Conservation (phyloP, 2,888 invertebrate genomes). For the Raillietiella orientalis region DNA sequence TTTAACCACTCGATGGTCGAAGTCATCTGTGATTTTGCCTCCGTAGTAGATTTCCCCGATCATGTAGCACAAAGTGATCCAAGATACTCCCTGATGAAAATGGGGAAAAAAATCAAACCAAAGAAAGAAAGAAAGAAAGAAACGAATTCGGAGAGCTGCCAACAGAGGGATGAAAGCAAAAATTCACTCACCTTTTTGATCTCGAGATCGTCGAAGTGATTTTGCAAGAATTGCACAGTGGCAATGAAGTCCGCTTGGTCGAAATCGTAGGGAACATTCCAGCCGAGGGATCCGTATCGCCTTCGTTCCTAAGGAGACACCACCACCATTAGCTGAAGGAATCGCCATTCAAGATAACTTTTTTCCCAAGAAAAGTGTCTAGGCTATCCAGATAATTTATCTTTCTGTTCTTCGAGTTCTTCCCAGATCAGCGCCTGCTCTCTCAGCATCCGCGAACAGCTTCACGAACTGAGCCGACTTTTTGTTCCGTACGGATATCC, state of each 20-base stretch:
- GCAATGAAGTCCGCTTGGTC: conserved; percentile 88
- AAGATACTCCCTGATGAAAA: conserved; percentile 39
- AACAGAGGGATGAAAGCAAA: no score
- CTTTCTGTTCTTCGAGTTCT: no score
- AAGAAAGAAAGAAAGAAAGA: conserved; percentile 1
- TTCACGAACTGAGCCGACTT: no score
- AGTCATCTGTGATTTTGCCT: conserved; percentile 83
- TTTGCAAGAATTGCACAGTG: conserved; percentile 79
- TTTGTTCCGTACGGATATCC: no score
- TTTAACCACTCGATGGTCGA: conserved; percentile 65
- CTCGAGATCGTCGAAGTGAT: conserved; percentile 86
- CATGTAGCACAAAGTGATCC: conserved; percentile 94
- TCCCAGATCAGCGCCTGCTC: no score
- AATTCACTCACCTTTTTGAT: conserved; percentile 45
- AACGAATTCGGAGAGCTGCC: no score
- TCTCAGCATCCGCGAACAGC: no score
- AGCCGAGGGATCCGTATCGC: conserved; percentile 83
- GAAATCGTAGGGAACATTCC: conserved; percentile 92
- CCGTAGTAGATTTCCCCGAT: conserved; percentile 58
- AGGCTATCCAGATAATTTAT: no score
- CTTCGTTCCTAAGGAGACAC: conserved; percentile 33
- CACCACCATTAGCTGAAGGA: conserved; percentile 59
- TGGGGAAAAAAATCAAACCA: not conserved
- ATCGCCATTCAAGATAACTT: no score
- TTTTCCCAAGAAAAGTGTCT: no score